Base-by-base conservation (phyloP, 2,797 vertebrate genomes). In the Malacoctenus gilli region DNA sequence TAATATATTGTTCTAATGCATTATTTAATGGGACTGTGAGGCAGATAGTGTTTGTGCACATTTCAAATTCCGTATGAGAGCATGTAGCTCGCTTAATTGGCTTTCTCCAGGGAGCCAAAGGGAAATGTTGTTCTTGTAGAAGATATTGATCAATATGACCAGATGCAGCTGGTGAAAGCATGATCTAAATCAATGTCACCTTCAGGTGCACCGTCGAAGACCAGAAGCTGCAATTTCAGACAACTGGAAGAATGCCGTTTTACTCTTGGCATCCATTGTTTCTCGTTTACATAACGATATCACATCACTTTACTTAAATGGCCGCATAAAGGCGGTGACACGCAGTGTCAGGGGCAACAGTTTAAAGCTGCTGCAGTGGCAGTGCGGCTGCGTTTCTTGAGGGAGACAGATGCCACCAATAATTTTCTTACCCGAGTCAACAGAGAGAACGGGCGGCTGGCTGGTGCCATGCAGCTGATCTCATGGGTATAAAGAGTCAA, bases 1-100 rank as follows among this genome's bases (percentile, higher is more conserved):
- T 85, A 79, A 85, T 79, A 84, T 82, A 84, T 79, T 72, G 72
- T 79, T 69, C 68, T 76, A 72, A 83, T 89, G 82, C 83, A 89
- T 89, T 85, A 88, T 87, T 89, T 89, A 89, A 87, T 81, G 61
- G 52, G 14, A 62, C 71, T 70, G 73, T 79, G 57, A 68, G 76
- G 71, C 62, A 77, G 82, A 78, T 75, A 52, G 68, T 76, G 79
- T 83, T 85, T 77, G 61, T 58, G 65, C 66, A 70, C 82, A 75
- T 85, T 86, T 86, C 53, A 79, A 62, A 75, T 72, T 73, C 72
- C 62, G 59, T 55, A 72, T 72, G 59, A 85, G 78, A 72, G 74
- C 58, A 68, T 77, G 70, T 21, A 75, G 75, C 65, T 30, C 49
- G 59, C 75, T 79, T 89, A 85, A 85, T 88, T 89, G 84, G 83